These are phyloP conservation scores for Caenorhabditis brenneri DNA, from an alignment of 1,140 invertebrate species.

Conservation along the genomic window DNA sequence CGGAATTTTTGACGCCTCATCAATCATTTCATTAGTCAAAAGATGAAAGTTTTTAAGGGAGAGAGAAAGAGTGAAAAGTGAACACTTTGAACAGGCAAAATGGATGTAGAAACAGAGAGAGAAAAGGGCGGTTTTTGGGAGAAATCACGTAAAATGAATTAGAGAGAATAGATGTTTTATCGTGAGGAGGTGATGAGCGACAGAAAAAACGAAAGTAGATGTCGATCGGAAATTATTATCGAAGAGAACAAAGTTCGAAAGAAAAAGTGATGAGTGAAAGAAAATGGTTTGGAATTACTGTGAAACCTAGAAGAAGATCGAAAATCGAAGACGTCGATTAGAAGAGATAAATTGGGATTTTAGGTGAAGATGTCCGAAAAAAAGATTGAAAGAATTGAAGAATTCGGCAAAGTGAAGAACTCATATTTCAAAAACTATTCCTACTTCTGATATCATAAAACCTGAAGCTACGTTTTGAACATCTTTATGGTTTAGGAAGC, in stretches of 20 bases:
- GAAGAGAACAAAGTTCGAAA: background rate
- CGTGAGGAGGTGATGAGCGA: background rate
- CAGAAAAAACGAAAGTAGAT: background rate
- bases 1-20: background rate
- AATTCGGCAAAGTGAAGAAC: no score
- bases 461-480: no score
- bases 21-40: background rate
- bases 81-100: background rate
- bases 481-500: no score
- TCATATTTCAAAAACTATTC: no score
- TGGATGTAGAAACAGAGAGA: background rate
- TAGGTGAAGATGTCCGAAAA: no score
- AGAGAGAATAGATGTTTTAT: background rate
- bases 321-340: no score
- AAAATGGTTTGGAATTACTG: no score
- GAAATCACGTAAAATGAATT: slow-evolving; percentile 19
- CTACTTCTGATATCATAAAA: no score
- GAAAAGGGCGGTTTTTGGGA: background rate
- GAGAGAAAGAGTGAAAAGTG: background rate
- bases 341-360: no score
- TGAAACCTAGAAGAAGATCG: no score
- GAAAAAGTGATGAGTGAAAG: background rate
- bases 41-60: background rate
- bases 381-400: no score
- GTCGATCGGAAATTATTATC: no score